A percentile compares a stretch with the other conserved stretches of the same genome.
These are phyloP conservation scores for Crossaster papposus DNA, from an alignment of 53 echinoderm and acorn worm species.

Conservation along the genomic window DNA sequence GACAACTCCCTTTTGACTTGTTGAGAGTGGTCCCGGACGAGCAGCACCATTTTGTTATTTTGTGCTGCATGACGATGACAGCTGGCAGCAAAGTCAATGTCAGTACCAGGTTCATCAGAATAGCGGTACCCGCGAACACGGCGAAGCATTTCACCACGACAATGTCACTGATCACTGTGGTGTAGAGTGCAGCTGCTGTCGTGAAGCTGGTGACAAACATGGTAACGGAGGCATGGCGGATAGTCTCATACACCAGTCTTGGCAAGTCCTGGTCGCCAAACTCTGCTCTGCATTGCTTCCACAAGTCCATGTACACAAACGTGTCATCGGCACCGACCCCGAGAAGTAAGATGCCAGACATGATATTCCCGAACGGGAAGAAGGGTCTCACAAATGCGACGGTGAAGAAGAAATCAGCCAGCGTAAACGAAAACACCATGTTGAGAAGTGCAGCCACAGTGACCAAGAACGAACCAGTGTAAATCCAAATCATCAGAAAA, in stretches of 20 bases:
- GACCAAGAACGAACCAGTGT: constrained; percentile 76
- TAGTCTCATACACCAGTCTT: constrained; percentile 62
- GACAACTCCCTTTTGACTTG: background rate
- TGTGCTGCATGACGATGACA: constrained; percentile 78
- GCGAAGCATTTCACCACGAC: constrained; percentile 83
- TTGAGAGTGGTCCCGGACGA: background rate
- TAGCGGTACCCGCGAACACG: constrained; percentile 78
- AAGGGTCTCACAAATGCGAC: constrained; percentile 69
- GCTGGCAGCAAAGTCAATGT: constrained; percentile 84
- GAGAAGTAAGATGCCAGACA: constrained; percentile 66
- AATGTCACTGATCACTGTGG: constrained; percentile 69
- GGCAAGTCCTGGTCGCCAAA: constrained; percentile 54
- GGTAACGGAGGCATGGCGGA: constrained; percentile 70
- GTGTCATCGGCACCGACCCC: constrained; percentile 93
- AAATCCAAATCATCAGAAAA: constrained; percentile 80
- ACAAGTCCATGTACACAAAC: constrained; percentile 87
- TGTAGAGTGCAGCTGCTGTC: constrained; percentile 79
- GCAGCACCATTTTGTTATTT: constrained; percentile 40
- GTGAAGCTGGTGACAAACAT: constrained; percentile 94
- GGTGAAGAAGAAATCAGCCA: constrained; percentile 77
- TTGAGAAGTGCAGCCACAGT: constrained; percentile 66
- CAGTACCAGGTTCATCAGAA: constrained; percentile 77
- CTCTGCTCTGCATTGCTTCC: constrained; percentile 60
- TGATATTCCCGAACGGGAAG: constrained; percentile 83
- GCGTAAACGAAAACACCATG: constrained; percentile 70